phyloP scores from a whole-genome alignment of 2,888 invertebrate species.

The Pandemis cinnamomeana region DNA sequence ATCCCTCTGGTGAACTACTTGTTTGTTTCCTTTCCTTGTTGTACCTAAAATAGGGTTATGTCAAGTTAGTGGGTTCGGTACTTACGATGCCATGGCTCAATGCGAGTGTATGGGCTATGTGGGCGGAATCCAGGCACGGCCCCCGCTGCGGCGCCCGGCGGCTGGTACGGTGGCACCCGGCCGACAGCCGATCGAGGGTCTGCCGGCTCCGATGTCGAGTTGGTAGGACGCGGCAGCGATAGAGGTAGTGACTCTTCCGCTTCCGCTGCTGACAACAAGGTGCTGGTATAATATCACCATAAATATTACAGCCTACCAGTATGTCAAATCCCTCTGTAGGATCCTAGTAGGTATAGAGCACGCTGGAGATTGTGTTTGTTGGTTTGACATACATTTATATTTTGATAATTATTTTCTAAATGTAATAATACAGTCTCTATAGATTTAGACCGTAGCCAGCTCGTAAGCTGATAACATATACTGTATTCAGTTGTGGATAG shows the following conservation, averaged over 20 bases:
- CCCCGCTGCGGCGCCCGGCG: slow-evolving; percentile 77
- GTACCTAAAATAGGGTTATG: no score
- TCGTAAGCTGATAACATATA: no score
- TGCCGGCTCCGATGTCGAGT: slow-evolving; percentile 66
- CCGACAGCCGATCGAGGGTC: slow-evolving; percentile 73
- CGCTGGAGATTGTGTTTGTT: no score
- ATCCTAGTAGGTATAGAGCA: no score
- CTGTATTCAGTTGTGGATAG: no score
- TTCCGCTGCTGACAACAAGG: slow-evolving; percentile 50
- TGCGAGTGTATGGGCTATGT: slow-evolving; percentile 66
- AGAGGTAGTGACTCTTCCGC: slow-evolving; percentile 58
- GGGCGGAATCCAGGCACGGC: slow-evolving; percentile 69
- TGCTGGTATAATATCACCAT: not conserved
- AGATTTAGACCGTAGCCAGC: no score
- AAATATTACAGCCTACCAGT: not conserved
- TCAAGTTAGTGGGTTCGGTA: slow-evolving; percentile 37
- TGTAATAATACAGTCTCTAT: no score
- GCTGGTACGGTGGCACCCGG: slow-evolving; percentile 80
- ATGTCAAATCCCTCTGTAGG: no score
- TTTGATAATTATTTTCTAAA: no score
- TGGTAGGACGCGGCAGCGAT: slow-evolving; percentile 58
- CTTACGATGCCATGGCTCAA: slow-evolving; percentile 76
- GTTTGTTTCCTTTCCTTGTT: no score
- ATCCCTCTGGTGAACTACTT: no score
- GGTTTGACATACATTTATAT: no score